phyloP scores from a whole-genome alignment of 1,140 invertebrate species.

The Rhopalosiphum padi region DNA sequence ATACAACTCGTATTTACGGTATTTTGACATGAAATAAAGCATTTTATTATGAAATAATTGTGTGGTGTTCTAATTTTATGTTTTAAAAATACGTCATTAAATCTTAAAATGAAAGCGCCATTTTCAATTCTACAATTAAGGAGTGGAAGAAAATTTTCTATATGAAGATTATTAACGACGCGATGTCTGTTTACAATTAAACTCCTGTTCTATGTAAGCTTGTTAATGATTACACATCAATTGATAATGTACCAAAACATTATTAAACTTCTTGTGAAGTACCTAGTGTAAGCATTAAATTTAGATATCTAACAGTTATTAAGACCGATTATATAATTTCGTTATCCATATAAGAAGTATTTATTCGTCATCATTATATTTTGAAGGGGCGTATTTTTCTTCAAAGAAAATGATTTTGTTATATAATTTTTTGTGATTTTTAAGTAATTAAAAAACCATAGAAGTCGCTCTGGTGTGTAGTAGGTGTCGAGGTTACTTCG shows the following conservation, averaged over 20 bases:
- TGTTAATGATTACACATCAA: neutral
- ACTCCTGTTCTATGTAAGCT: neutral
- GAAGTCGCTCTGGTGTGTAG: neutral
- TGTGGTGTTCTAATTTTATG: neutral
- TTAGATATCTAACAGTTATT: neutral
- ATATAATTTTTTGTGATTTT: neutral
- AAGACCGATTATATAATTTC: neutral
- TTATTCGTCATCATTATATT: neutral
- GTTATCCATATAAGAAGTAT: neutral
- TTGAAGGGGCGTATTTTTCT: neutral
- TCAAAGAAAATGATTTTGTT: neutral
- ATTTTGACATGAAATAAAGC: neutral
- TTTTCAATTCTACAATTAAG: neutral
- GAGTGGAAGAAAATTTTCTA: neutral
- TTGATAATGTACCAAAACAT: neutral
- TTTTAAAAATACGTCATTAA: neutral
- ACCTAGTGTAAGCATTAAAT: neutral
- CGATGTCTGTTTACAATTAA: neutral
- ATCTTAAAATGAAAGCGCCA: constrained; percentile 20
- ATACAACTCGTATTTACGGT: neutral
- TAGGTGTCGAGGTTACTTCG: neutral
- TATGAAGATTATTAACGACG: neutral
- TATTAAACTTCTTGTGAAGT: neutral
- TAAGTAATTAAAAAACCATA: neutral
- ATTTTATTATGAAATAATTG: neutral